These are phyloP conservation scores for Amblyteles armatorius DNA, from an alignment of 2,888 invertebrate species.

Conservation along the genomic window DNA sequence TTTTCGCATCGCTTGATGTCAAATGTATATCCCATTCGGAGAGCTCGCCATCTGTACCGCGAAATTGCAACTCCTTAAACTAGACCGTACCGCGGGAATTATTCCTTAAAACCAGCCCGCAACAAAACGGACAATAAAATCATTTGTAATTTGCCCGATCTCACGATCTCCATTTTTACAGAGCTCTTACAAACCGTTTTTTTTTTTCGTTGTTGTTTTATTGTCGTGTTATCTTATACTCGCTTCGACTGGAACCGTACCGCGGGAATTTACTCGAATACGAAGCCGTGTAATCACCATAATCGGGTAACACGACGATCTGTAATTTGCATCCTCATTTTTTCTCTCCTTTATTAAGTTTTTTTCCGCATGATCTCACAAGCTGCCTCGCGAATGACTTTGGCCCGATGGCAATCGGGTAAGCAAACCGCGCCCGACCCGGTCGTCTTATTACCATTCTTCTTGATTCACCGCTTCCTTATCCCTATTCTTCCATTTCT, in stretches of 20 bases:
- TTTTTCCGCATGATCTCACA: slow-evolving; percentile 1
- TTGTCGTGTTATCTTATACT: background rate
- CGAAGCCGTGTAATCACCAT: slow-evolving; percentile 4
- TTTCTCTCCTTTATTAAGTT: background rate
- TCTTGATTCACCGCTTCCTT: slow-evolving; percentile 3
- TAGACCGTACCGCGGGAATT: slow-evolving; percentile 19
- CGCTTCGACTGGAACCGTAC: background rate
- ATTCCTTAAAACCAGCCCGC: background rate
- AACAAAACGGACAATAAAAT: background rate
- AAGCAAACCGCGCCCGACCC: background rate
- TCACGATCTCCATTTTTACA: slow-evolving; percentile 9
- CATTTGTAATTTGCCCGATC: slow-evolving; percentile 10
- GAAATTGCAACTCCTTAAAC: background rate
- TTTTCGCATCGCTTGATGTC: background rate
- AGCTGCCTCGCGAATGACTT: slow-evolving; percentile 5
- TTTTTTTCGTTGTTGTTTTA: background rate
- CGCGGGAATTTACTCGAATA: slow-evolving; percentile 1
- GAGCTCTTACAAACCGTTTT: background rate
- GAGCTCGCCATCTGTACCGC: background rate
- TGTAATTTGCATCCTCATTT: background rate
- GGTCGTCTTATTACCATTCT: slow-evolving; percentile 47
- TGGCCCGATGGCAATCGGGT: background rate
- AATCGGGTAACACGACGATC: background rate
- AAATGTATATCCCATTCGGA: background rate
- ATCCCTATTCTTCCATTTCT: slow-evolving; percentile 31